These are phyloP conservation scores for zebrafish (Danio rerio) DNA, from an alignment of 2,113 vertebrate genomes.

Conservation along the genomic window DNA sequence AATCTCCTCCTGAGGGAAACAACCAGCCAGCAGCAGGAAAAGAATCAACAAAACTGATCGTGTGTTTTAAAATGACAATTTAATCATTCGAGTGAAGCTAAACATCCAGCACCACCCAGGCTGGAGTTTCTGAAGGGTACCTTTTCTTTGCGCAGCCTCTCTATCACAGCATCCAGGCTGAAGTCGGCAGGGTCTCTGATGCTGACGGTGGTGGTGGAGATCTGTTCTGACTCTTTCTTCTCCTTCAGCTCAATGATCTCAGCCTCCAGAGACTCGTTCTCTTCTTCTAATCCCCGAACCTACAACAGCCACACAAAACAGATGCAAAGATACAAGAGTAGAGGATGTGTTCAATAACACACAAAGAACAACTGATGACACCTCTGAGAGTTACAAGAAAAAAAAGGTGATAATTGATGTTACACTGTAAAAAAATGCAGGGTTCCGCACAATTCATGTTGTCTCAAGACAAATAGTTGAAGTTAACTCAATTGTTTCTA, in stretches of 20 bases:
- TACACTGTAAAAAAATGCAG: too few relatives aligned
- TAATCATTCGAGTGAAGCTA: too few relatives aligned
- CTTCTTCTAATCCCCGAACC: slow-evolving; percentile 73
- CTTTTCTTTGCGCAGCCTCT: slow-evolving; percentile 71
- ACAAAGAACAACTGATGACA: too few relatives aligned
- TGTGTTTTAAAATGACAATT: not conserved
- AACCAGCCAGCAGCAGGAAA: slow-evolving; percentile 8
- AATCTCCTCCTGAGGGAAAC: slow-evolving; percentile 70
- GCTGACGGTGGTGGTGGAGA: slow-evolving; percentile 30
- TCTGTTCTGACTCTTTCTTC: slow-evolving; percentile 28
- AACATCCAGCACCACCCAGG: not conserved
- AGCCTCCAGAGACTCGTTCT: slow-evolving; percentile 73
- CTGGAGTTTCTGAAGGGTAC: slow-evolving; percentile 53
- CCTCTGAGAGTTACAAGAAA: too few relatives aligned
- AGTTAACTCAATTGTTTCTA: too few relatives aligned
- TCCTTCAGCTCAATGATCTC: slow-evolving; percentile 69
- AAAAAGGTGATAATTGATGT: too few relatives aligned
- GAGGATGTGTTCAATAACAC: not conserved
- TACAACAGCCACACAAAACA: slow-evolving; percentile 51
- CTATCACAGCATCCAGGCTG: slow-evolving; percentile 69
- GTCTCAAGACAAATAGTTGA: too few relatives aligned
- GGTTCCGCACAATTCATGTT: too few relatives aligned
- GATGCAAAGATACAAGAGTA: not conserved
- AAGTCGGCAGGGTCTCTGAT: slow-evolving; percentile 44
- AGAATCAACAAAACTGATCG: not conserved